These are phyloP conservation scores for Agrochola circellaris DNA, from an alignment of 2,888 invertebrate genomes.

Conservation along the genomic window DNA sequence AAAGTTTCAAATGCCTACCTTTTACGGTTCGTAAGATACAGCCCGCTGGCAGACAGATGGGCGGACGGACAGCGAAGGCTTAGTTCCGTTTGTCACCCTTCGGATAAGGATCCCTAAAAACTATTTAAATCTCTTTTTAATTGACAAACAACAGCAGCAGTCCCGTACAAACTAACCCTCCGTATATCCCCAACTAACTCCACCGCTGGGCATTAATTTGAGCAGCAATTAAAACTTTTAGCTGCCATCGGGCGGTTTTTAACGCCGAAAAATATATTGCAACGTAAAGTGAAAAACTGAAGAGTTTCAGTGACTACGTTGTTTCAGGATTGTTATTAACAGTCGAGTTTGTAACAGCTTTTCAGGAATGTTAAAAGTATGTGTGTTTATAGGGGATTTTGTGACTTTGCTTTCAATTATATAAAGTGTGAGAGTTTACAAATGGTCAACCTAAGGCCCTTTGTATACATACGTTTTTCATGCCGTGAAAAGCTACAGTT, in stretches of 20 bases:
- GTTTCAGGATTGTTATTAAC: conserved; percentile 36
- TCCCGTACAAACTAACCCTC: neutral
- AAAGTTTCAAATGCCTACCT: too few relatives aligned
- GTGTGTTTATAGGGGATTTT: conserved; percentile 29
- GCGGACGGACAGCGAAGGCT: too few relatives aligned
- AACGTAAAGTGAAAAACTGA: conserved; percentile 50
- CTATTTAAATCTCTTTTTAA: too few relatives aligned
- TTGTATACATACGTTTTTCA: too few relatives aligned
- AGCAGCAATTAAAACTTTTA: conserved; percentile 85
- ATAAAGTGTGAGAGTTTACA: neutral
- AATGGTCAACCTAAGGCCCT: too few relatives aligned
- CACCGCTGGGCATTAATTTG: conserved; percentile 80
- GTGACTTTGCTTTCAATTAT: neutral
- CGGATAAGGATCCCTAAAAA: too few relatives aligned
- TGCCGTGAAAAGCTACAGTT: too few relatives aligned
- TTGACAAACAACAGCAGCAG: too few relatives aligned
- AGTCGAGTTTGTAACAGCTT: conserved; percentile 26
- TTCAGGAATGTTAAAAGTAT: conserved; percentile 19
- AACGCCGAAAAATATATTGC: conserved; percentile 72
- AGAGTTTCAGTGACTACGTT: conserved; percentile 36
- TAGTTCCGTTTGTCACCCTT: too few relatives aligned
- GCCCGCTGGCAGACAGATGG: too few relatives aligned
- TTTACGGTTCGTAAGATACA: too few relatives aligned
- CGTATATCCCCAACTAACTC: conserved; percentile 35
- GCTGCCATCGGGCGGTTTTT: conserved; percentile 74